These are phyloP conservation scores for Acrocephalus kingi DNA, from an alignment of 2,113 vertebrate species.

Conservation along the genomic window DNA sequence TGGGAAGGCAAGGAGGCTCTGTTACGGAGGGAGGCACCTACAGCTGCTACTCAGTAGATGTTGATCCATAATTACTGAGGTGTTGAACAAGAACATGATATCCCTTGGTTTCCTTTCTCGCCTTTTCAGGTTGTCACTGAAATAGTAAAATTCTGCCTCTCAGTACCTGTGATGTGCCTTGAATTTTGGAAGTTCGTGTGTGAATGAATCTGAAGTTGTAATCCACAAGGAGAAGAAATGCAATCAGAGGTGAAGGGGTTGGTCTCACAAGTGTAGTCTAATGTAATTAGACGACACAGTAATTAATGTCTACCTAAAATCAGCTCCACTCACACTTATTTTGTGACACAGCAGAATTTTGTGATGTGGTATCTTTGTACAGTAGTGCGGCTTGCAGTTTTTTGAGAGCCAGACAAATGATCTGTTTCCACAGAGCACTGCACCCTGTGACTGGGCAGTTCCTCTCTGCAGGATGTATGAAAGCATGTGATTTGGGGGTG, in stretches of 20 bases:
- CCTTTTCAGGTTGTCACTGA: not conserved
- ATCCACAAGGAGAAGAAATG: not conserved
- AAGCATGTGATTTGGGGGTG: slow-evolving; percentile 29
- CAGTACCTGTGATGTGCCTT: not conserved
- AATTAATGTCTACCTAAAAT: not conserved
- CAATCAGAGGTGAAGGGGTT: not conserved
- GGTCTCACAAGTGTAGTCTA: not conserved
- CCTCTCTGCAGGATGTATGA: slow-evolving; percentile 36
- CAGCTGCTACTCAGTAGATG: not conserved
- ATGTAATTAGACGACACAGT: not conserved
- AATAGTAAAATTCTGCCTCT: not conserved
- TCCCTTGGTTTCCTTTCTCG: not conserved
- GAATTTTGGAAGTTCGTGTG: not conserved
- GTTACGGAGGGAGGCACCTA: not conserved
- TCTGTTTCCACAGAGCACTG: not conserved
- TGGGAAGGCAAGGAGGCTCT: not conserved
- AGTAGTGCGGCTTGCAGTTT: not conserved
- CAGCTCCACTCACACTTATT: not conserved
- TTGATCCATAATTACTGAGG: not conserved
- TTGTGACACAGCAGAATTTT: not conserved
- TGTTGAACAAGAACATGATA: not conserved
- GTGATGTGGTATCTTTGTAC: not conserved
- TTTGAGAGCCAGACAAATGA: not conserved
- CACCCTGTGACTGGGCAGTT: slow-evolving; percentile 31
- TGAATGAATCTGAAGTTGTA: not conserved